Conservation (phyloP, 2,113 vertebrate species). For the Pelmatolapia mariae region DNA sequence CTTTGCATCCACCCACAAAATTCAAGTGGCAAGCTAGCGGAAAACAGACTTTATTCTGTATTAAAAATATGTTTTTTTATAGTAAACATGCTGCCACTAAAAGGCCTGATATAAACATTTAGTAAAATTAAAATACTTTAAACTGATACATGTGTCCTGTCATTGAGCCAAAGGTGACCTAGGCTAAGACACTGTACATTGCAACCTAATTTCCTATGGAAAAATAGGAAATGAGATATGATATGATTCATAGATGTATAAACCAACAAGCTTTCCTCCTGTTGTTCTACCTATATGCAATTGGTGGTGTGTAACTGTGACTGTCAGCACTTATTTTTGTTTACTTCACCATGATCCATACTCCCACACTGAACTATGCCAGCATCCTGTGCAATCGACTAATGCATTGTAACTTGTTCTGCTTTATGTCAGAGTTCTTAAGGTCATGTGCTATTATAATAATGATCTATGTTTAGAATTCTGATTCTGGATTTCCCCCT, state of each 20-base stretch:
- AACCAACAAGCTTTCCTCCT: neutral
- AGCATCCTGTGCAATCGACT: constrained; percentile 10
- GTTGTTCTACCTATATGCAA: constrained; percentile 1
- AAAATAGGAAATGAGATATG: neutral
- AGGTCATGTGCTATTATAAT: neutral
- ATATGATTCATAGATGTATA: neutral
- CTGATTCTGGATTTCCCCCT: constrained; percentile 14
- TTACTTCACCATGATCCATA: constrained; percentile 38
- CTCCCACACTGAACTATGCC: constrained; percentile 15
- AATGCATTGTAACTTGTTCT: constrained; percentile 13
- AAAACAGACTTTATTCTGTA: neutral
- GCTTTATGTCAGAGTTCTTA: neutral
- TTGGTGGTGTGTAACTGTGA: constrained; percentile 13
- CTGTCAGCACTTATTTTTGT: constrained; percentile 37
- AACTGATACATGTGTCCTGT: neutral
- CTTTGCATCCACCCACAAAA: neutral
- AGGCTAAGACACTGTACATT: neutral
- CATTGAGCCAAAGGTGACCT: neutral
- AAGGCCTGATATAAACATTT: neutral
- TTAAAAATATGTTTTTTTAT: neutral
- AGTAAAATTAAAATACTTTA: neutral
- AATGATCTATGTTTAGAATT: neutral
- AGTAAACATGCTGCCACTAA: neutral
- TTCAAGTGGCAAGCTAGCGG: neutral
- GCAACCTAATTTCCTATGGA: neutral